A percentile compares a stretch with the other conserved stretches of the same genome.
phyloP scores from a whole-genome alignment of 2,797 vertebrate species.

The Pristis pectinata region DNA sequence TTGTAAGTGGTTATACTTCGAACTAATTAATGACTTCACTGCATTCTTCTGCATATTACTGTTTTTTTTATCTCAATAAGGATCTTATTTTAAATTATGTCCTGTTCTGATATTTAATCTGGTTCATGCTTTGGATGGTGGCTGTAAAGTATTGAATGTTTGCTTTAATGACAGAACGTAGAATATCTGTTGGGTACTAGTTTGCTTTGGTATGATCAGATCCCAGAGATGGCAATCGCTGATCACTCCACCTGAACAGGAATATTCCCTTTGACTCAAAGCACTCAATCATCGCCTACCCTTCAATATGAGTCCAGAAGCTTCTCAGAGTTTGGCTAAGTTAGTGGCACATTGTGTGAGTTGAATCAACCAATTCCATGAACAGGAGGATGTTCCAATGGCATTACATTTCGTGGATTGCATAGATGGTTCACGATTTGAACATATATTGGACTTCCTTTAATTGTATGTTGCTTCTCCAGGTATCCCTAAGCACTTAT shows the following conservation, averaged over 20 bases:
- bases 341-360: neutral
- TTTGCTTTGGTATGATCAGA: too few relatives aligned
- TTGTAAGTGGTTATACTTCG: neutral
- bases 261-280: neutral
- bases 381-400: neutral
- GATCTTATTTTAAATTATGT: neutral
- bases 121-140: neutral
- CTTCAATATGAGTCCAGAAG: neutral
- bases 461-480: too few relatives aligned
- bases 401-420: too few relatives aligned
- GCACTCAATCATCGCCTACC: neutral
- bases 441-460: too few relatives aligned
- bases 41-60: neutral
- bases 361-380: neutral
- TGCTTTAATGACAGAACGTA: neutral
- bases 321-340: neutral
- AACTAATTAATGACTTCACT: neutral
- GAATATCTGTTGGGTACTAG: neutral
- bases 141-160: neutral
- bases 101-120: neutral
- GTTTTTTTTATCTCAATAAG: neutral
- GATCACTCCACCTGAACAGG: neutral
- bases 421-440: too few relatives aligned
- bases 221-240: neutral
- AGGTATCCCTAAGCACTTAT: too few relatives aligned